These are phyloP conservation scores for Troides helena DNA, from an alignment of 2,888 invertebrate genomes.

Conservation along the genomic window DNA sequence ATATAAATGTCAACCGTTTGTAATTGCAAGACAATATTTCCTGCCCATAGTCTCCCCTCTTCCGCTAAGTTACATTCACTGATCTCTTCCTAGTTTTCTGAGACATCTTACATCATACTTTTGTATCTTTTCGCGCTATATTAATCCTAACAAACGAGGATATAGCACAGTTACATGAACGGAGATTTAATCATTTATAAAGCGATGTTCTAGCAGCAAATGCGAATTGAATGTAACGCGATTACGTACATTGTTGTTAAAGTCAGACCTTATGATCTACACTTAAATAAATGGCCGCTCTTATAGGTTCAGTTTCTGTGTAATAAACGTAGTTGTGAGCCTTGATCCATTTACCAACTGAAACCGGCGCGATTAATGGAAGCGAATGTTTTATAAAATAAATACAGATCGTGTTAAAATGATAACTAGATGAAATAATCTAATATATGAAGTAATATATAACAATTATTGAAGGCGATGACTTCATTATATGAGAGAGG, in stretches of 20 bases:
- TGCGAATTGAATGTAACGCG: conserved; percentile 8
- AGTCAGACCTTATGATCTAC: conserved; percentile 8
- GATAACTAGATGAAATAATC: too few species aligned
- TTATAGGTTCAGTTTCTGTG: conserved; percentile 15
- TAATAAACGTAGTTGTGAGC: conserved; percentile 14
- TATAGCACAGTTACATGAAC: neutral
- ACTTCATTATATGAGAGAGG: too few species aligned
- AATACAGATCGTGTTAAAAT: neutral
- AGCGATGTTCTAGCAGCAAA: neutral
- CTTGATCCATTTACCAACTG: conserved; percentile 21
- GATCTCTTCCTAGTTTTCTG: neutral
- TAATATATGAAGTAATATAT: too few species aligned
- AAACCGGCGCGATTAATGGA: neutral
- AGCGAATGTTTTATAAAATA: conserved; percentile 3
- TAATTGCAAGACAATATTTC: conserved; percentile 25
- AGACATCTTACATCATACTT: neutral
- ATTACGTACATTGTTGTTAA: conserved; percentile 9
- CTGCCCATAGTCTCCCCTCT: conserved; percentile 7
- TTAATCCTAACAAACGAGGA: too few species aligned
- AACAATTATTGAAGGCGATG: too few species aligned
- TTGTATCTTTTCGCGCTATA: neutral
- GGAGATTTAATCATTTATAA: neutral
- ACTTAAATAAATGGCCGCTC: conserved; percentile 10
- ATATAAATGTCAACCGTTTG: conserved; percentile 23
- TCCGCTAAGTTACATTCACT: neutral